Evolutionary conservation across 1,140 invertebrate species (phyloP).

Genomic region (Cotesia chilonis): DNA sequence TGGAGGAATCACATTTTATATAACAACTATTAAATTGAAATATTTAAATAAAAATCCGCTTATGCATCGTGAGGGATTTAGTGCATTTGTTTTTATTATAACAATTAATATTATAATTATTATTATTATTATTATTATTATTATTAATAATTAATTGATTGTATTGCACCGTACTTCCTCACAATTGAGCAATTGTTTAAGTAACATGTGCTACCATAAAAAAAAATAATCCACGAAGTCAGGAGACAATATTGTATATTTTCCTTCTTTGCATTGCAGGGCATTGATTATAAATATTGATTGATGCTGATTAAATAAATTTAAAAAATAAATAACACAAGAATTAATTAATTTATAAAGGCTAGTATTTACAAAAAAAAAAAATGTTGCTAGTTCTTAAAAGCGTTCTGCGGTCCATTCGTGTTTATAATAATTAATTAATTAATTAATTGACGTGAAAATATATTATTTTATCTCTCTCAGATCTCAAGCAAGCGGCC

Average conservation of each 20-base stretch:
- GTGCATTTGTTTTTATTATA: not conserved
- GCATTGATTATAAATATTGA: constrained; percentile 42
- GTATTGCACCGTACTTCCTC: not conserved
- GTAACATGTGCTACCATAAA: constrained; percentile 38
- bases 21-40: not conserved
- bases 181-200: constrained; percentile 18
- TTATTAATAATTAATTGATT: no score
- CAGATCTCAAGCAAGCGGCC: constrained; percentile 20
- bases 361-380: constrained; percentile 49
- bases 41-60: constrained; percentile 12
- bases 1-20: not conserved
- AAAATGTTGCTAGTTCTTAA: constrained; percentile 44
- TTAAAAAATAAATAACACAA: constrained; percentile 39
- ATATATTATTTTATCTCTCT: constrained; percentile 34
- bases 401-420: constrained; percentile 29
- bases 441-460: constrained; percentile 23
- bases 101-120: no score
- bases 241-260: constrained; percentile 52
- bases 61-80: constrained; percentile 11
- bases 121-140: no score
- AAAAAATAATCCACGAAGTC: constrained; percentile 24
- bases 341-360: constrained; percentile 44
- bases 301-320: constrained; percentile 36
- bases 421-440: constrained; percentile 18
- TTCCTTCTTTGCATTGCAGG: constrained; percentile 52